Evolutionary conservation across 1,140 invertebrate genomes (phyloP), one percentile per base, ranked within the genome.

Genomic region (Listronotus bonariensis): DNA sequence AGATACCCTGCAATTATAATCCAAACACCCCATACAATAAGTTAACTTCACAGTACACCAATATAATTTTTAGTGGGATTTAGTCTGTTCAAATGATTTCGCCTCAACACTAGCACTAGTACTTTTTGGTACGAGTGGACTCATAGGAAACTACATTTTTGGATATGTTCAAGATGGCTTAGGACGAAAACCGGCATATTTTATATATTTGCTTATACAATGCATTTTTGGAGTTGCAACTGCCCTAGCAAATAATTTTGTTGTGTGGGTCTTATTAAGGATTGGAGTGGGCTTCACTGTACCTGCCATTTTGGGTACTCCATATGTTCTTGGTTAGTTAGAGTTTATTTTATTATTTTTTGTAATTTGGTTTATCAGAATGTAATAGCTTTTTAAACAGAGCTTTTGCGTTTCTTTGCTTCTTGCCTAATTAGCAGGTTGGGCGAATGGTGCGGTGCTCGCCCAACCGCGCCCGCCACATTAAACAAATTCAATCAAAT

Each of bases 81-180:
- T 93, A 32, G 89, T 92, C 0, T 93, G 91, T 78, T 81, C 86
- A 42, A 82, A 83, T 63, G 84, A 87, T 66, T 91, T 88, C 75
- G 84, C 86, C 43, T 82, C 87, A 3, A 90, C 88, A 1, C 74
- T 93, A n/a, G 90, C 88, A 0, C 79, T 92, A 20, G 87, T 91
- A 0, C 79, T 93, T 2, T 86, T 93, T 17, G 91, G 89, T 5
- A 78, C 87, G 18, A 89, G 90, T 10, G 91, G 91, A 0, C 85
- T 94, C 56, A 79, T 92, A 31, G 92, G 92, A 11, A 92, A 91
- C 75, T 89, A 89, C 73, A 83, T 92, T 62, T 93, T 92, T 73
- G 91, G 91, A 36, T 90, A 89, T 75, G 77, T 90, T 3, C 87
- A 90, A 74, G 89, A 91, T 72, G 85, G 88, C 11, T 77, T 89